Evolutionary conservation across 2,888 invertebrate genomes (phyloP), one percentile per base, ranked within the genome.

Genomic region (Drosophila yooni): DNA sequence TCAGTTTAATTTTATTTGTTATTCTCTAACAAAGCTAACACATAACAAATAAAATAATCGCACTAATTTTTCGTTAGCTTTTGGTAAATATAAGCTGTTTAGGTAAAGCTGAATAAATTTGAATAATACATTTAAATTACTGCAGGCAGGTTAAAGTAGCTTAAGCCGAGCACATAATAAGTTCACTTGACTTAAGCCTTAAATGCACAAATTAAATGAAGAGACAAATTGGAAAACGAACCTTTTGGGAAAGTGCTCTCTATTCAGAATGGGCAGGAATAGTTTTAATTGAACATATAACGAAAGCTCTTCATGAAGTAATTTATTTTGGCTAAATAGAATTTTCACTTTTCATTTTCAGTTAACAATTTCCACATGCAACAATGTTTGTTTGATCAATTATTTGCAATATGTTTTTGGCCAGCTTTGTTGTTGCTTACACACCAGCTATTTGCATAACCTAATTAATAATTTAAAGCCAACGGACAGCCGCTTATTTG

Each of bases 401-500:
- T 43, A 61, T 65, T 63, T 46, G 34, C 56, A 52, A 58, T 65
- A 58, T 71, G 58, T 25, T 58, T 63, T 66, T 58, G 63, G 27
- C 15, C 69, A 65, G 40, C 34, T 59, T 36, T 58, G n/a, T 29
- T 52, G n/a, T 48, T 63, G 64, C 53, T 33, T 21, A 40, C 25
- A 33, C 61, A 21, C n/a, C 33, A 7, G 21, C 11, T 57, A 80
- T 83, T 81, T 80, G 52, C 67, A 74, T 76, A 87, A 87, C 84
- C 88, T 38, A 75, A 75, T 84, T 84, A 73, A 69, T 81, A 69
- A 66, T 70, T 72, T 46, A 51, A 72, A 63, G 69, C 65, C 57
- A 74, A 70, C 61, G 65, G 73, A 72, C 73, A 63, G 56, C 43
- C 66, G 88, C 62, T 81, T 84, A 87, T 89, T 84, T 81, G 63